phyloP scores from a whole-genome alignment of 2,888 invertebrate genomes.

The Galerucella calmariensis region DNA sequence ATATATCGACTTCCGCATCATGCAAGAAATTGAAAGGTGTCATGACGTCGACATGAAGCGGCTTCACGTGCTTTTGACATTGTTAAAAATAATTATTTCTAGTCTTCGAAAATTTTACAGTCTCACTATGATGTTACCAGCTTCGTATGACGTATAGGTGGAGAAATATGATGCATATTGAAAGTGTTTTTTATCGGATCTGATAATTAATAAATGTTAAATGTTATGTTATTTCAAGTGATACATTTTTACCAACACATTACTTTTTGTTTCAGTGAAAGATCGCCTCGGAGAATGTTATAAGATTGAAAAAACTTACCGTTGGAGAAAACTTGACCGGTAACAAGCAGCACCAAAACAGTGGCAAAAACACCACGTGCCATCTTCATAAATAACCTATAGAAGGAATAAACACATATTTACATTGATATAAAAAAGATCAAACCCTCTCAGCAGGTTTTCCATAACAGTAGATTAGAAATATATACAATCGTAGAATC shows the following conservation, averaged over 20 bases:
- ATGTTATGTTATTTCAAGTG: no score
- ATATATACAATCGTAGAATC: slow-evolving; percentile 31
- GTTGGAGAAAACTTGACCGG: slow-evolving; percentile 62
- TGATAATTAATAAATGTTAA: no score
- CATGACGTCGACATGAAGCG: not conserved
- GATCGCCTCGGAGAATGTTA: slow-evolving; percentile 21
- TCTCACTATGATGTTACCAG: not conserved
- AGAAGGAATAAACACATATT: slow-evolving; percentile 46
- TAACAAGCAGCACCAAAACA: slow-evolving; percentile 58
- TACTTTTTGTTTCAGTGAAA: slow-evolving; percentile 21
- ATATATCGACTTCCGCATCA: slow-evolving; percentile 21
- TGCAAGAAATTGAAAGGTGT: slow-evolving; percentile 13
- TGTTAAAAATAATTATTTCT: slow-evolving; percentile 8
- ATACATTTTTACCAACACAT: slow-evolving; percentile 6
- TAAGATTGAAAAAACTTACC: slow-evolving; percentile 60
- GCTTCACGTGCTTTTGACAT: slow-evolving; percentile 14
- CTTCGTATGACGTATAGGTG: not conserved
- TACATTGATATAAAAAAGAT: slow-evolving; percentile 32
- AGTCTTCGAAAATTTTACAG: not conserved
- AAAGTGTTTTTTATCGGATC: not conserved
- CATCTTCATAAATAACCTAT: slow-evolving; percentile 60
- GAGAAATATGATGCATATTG: not conserved
- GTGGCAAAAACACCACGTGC: slow-evolving; percentile 53
- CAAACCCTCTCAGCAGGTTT: slow-evolving; percentile 29
- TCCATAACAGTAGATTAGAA: slow-evolving; percentile 19